Evolutionary conservation across 2,888 invertebrate genomes (phyloP), one percentile per base, ranked within the genome.

Genomic region (Carterocephalus palaemon): DNA sequence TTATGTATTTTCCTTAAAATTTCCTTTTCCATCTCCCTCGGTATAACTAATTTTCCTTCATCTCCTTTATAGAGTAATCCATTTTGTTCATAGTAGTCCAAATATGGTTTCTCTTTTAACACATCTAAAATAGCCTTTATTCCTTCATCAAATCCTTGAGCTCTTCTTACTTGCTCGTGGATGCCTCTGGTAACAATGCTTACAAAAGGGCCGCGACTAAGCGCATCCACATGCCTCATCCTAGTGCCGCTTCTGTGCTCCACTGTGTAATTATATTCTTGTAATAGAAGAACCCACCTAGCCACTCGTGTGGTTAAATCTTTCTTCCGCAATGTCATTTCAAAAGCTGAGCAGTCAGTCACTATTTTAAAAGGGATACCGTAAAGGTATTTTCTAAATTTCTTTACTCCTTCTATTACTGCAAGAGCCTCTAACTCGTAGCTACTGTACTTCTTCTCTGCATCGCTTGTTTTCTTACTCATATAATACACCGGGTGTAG

Each of bases 251-350:
- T 19, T 41, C 64, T 20, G 32, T 62, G 59, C 39, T 59, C 59
- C 8, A 61, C 53, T 5, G 20, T 12, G 20, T 54, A 60, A 15
- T 60, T 52, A 23, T 42, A 60, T 8, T 59, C 56, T 31, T 58
- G 49, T 0, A 60, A 40, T 0, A 56, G 37, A 6, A 60, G 10
- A 2, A 51, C 55, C 60, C 59, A 60, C 0, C 60, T 42, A 13
- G 59, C 58, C 3, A 62, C 59, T 19, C 52, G 38, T 4, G 56
- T 47, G 4, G 59, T 29, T 47, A 65, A 43, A n/a, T 61, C 59
- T 34, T 55, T 60, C 17, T 62, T 62, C 1, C 48, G 23, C 10
- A 62, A 10, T 0, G 62, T 61, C 42, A 49, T 36, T 3, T 54
- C n/a, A n/a, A 63, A 53, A 0, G 57, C 56, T 6, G 34, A 12